Evolutionary conservation across 2,888 invertebrate genomes (phyloP).

Genomic region (Rhagophthalmus giganteus): DNA sequence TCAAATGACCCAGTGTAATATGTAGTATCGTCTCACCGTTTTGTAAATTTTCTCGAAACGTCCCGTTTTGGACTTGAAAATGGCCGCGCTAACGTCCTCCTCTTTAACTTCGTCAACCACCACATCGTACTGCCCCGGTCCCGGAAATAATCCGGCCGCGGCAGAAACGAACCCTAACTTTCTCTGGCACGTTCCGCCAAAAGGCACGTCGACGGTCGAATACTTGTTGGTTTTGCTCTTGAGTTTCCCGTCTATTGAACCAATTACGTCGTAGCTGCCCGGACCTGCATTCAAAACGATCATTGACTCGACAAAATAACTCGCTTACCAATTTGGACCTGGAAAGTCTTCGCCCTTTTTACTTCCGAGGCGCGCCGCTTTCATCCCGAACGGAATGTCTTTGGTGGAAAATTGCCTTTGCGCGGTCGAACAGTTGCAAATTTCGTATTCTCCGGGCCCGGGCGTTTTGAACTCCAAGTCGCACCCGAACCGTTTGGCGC

Average conservation of each 20-base stretch:
- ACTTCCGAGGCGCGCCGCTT: slow-evolving; percentile 4
- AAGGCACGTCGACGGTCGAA: slow-evolving; percentile 34
- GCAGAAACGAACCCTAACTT: slow-evolving; percentile 29
- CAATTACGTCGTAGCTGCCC: slow-evolving; percentile 35
- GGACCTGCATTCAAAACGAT: slow-evolving; percentile 29
- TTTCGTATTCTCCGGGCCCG: slow-evolving; percentile 38
- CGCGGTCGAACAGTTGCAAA: slow-evolving; percentile 11
- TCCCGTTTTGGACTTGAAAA: slow-evolving; percentile 36
- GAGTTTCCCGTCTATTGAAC: slow-evolving; percentile 34
- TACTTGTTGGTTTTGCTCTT: slow-evolving; percentile 32
- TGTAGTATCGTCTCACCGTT: no score
- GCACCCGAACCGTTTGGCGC: slow-evolving; percentile 36
- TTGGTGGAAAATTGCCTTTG: slow-evolving; percentile 34
- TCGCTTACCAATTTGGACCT: slow-evolving; percentile 15
- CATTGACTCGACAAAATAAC: not conserved
- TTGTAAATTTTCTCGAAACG: slow-evolving; percentile 28
- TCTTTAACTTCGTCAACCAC: slow-evolving; percentile 19
- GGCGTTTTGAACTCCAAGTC: slow-evolving; percentile 30
- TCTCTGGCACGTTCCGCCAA: slow-evolving; percentile 38
- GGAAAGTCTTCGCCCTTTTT: slow-evolving; percentile 4
- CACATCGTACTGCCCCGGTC: slow-evolving; percentile 39
- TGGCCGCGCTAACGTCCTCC: slow-evolving; percentile 17
- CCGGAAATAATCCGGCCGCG: slow-evolving; percentile 36
- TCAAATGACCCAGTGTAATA: no score
- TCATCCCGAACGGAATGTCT: slow-evolving; percentile 27